Evolutionary conservation across 2,888 invertebrate genomes (phyloP), one percentile per base, ranked within the genome.

Genomic region (Oscheius sp.): DNA sequence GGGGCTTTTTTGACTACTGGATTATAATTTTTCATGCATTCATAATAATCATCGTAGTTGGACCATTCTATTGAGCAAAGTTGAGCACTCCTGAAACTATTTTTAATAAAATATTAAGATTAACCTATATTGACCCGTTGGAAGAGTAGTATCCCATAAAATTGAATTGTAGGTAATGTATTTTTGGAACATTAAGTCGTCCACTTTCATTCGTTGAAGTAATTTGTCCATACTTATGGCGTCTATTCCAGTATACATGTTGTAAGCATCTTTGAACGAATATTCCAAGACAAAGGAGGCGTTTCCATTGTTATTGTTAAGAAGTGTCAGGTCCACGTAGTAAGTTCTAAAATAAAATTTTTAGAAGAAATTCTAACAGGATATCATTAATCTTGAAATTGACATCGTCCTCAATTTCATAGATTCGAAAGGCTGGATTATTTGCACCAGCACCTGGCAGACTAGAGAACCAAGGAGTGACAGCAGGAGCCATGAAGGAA

Each of bases 401-500:
- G 24, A 59, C 49, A 5, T 59, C 61, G 49, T 81, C 33, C 36
- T 54, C 75, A 28, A 71, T 73, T 3, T 79, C 77, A 64, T 75
- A 80, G 22, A 82, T 61, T 24, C 83, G 47, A 61, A 85, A 84
- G 2, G 83, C 75, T 17, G 84, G 84, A 63, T 84, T 84, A 62
- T 84, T 84, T 8, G 81, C 74, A 6, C 82, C 88, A 14, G 87
- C 86, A 9, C 86, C 86, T 1, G 85, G 78, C 30, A 88, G 80
- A 17, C 85, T 80, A 65, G 91, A 91, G 76, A 92, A 91, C 87
- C 92, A 91, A 0, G 95, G 95, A 68, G 93, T 93, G 75, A 95
- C 91, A 45, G 94, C 92, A 24, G 95, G 95, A 32, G 94, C 92
- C 85, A 94, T 89, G 88, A 94, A 91, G 80, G 89, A 83, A 91